Conservation (phyloP, 2,888 invertebrate genomes). For the Teinopalpus imperialis region DNA sequence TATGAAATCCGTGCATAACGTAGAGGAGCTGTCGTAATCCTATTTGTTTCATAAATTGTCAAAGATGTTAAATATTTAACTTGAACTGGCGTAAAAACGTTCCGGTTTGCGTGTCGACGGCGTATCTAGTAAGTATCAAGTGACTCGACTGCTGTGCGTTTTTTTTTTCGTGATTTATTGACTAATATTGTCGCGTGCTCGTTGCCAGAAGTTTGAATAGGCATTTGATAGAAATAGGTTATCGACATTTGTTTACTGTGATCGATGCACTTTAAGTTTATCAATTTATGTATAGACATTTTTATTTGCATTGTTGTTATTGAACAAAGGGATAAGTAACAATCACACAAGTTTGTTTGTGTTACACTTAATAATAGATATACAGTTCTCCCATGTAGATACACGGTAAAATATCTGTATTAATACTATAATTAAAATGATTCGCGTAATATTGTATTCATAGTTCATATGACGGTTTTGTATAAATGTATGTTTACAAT, state of each 20-base stretch:
- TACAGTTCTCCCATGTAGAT: background rate
- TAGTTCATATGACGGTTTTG: background rate
- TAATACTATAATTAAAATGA: background rate
- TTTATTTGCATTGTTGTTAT: constrained; percentile 7
- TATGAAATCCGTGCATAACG: constrained; percentile 45
- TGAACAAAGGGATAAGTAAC: constrained; percentile 1
- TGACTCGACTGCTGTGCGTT: constrained; percentile 6
- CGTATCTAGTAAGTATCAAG: constrained; percentile 17
- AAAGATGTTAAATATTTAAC: constrained; percentile 17
- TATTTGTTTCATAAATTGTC: constrained; percentile 23
- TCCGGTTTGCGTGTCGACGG: background rate
- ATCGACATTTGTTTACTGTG: constrained; percentile 3
- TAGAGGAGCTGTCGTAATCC: constrained; percentile 37
- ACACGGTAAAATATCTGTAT: background rate
- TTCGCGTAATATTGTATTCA: background rate
- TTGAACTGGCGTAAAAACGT: background rate
- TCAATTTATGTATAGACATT: background rate
- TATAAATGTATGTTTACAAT: background rate
- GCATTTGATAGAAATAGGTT: constrained; percentile 11
- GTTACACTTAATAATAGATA: background rate
- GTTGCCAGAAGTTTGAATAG: background rate
- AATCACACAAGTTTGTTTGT: constrained; percentile 6
- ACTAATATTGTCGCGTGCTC: background rate
- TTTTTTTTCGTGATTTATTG: background rate
- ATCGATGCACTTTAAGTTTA: constrained; percentile 1